phyloP scores from a whole-genome alignment of 2,113 vertebrate genomes.

The Porphyrio hochstetteri region DNA sequence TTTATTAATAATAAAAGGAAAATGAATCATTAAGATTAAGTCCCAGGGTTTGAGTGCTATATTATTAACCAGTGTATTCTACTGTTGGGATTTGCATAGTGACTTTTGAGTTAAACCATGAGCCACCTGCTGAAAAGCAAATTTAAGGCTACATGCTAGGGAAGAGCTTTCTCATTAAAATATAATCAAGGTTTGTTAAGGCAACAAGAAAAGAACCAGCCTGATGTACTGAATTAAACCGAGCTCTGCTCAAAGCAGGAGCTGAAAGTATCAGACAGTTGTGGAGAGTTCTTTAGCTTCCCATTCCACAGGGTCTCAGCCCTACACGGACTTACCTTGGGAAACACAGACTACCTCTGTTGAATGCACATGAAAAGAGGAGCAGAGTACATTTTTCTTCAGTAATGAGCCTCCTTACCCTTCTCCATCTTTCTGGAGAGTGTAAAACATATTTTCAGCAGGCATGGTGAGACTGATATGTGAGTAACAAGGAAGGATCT shows the following conservation, averaged over 20 bases:
- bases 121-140: slow-evolving; percentile 42
- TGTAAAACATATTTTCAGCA: not conserved
- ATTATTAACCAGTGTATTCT: slow-evolving; percentile 15
- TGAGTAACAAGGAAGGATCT: not conserved
- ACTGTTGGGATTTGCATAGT: not conserved
- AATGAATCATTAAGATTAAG: slow-evolving; percentile 15
- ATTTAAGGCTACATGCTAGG: not conserved
- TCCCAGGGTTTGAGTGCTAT: not conserved
- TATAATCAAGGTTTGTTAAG: slow-evolving; percentile 25
- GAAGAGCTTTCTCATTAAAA: slow-evolving; percentile 37
- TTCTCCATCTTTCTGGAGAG: not conserved
- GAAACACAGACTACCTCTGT: not conserved
- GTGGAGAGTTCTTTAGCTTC: not conserved
- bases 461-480: not conserved
- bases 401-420: not conserved
- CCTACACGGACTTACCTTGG: not conserved
- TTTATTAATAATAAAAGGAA: slow-evolving; percentile 43
- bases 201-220: not conserved
- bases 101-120: not conserved
- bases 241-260: not conserved
- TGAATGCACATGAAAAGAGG: not conserved
- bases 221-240: not conserved
- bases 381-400: not conserved
- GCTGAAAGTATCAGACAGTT: not conserved
- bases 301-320: not conserved